These are phyloP conservation scores for Octonoba sinensis DNA, from an alignment of 2,888 invertebrate species.

Conservation along the genomic window DNA sequence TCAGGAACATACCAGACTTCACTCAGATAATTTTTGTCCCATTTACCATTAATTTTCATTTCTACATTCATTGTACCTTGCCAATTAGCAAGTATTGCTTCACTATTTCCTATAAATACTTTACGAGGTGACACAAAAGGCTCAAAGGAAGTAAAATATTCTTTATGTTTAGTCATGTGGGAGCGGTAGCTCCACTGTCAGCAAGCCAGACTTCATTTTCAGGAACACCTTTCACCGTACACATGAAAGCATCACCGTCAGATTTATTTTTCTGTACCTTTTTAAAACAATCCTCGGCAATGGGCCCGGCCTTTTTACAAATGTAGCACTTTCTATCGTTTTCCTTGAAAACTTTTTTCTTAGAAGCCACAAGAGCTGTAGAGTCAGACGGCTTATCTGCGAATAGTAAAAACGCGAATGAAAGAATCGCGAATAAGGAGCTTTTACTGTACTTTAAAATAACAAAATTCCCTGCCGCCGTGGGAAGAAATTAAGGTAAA, in stretches of 20 bases:
- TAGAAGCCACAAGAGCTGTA: neutral
- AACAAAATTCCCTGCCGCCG: too few species aligned
- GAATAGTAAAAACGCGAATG: too few species aligned
- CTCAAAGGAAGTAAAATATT: too few species aligned
- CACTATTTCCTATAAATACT: conserved; percentile 1
- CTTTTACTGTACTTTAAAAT: too few species aligned
- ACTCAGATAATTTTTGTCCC: neutral
- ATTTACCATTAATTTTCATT: conserved; percentile 1
- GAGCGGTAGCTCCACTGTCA: conserved; percentile 26
- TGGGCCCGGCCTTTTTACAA: conserved; percentile 7
- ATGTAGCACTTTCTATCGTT: conserved; percentile 9
- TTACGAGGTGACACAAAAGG: too few species aligned
- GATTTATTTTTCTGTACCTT: neutral
- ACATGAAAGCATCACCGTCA: conserved; percentile 18
- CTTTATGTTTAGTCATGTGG: conserved; percentile 24
- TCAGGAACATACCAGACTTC: conserved; percentile 21
- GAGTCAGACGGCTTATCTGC: too few species aligned
- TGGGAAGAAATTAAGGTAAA: too few species aligned
- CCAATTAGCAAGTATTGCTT: conserved; percentile 4
- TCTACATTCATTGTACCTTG: conserved; percentile 2
- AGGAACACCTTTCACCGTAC: neutral
- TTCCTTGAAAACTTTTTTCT: neutral
- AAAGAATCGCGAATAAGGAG: too few species aligned
- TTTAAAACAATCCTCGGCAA: conserved; percentile 14
- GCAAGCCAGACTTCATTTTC: conserved; percentile 14